These are phyloP conservation scores for Oscheius onirici DNA, from an alignment of 2,888 invertebrate species.

Conservation along the genomic window DNA sequence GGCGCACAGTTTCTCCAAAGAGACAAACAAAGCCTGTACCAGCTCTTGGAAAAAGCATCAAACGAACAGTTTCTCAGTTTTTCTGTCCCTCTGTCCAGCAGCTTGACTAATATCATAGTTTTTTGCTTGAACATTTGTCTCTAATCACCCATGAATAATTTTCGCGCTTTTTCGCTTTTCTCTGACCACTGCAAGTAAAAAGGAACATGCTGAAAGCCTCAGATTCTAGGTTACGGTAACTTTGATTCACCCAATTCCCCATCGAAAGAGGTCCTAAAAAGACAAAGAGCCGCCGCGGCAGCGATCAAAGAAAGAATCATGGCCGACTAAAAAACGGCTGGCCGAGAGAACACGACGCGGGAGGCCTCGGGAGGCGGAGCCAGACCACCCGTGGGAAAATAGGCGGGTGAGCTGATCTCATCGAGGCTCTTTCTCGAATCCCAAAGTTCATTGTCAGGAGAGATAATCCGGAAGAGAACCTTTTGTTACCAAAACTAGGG, in stretches of 20 bases:
- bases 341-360: not conserved
- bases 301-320: slow-evolving; percentile 10
- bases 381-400: slow-evolving; percentile 31
- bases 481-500: too few species aligned
- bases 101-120: not conserved
- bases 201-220: not conserved
- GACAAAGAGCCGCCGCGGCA: not conserved
- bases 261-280: not conserved
- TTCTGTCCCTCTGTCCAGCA: not conserved
- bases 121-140: not conserved
- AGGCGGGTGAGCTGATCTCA: slow-evolving; percentile 3
- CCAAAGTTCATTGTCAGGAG: not conserved
- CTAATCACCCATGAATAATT: not conserved
- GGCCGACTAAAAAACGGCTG: slow-evolving; percentile 18
- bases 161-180: too few species aligned
- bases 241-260: not conserved
- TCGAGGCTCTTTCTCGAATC: not conserved
- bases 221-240: not conserved
- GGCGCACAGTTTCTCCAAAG: not conserved
- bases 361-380: slow-evolving; percentile 7
- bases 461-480: too few species aligned
- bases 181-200: too few species aligned
- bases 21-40: slow-evolving; percentile 10
- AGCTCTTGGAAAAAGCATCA: not conserved
- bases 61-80: not conserved